Evolutionary conservation across 2,797 vertebrate species (phyloP), one percentile per base, ranked within the genome.

Genomic region (Chanos chanos): DNA sequence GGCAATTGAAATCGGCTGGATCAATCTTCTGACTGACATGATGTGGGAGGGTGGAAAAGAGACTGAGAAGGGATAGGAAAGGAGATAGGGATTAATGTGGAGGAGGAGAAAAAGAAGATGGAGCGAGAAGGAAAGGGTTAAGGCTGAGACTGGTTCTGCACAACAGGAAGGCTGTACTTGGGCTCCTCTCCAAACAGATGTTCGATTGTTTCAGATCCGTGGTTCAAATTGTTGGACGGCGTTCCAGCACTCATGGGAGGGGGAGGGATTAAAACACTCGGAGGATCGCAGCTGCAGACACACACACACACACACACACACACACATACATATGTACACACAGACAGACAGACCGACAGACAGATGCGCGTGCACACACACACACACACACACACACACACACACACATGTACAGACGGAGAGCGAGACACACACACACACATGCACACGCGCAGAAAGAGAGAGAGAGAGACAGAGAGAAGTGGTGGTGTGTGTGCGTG

Each of bases 161-260:
- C 87, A 86, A 85, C 87, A 87, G 88, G 90, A 90, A 90, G 77
- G 81, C 74, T 84, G 79, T 70, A 87, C 87, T 87, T 81, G 86
- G 88, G 89, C 86, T 67, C 52, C 80, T 83, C 88, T 93, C 89
- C 92, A 92, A 92, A 93, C 92, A 93, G 92, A 93, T 94, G 92
- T 92, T 92, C 87, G 85, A 92, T 93, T 93, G 92, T 93, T 93
- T 90, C 85, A 79, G 86, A 87, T 89, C 84, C 90, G 89, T 68
- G 86, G n/a, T 89, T 92, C 92, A 91, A 92, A 92, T 90, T 91
- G 90, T 89, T 92, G 90, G 91, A 89, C 86, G 85, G 82, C 75
- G 83, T 90, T 92, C 87, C 86, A 86, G 86, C 87, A 82, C 89
- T 87, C 85, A 74, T 79, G 86, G 86, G 88, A 84, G 81, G 81